Evolutionary conservation across 2,888 invertebrate genomes (phyloP), one percentile per base, ranked within the genome.

Genomic region (Tiliacea citrago): DNA sequence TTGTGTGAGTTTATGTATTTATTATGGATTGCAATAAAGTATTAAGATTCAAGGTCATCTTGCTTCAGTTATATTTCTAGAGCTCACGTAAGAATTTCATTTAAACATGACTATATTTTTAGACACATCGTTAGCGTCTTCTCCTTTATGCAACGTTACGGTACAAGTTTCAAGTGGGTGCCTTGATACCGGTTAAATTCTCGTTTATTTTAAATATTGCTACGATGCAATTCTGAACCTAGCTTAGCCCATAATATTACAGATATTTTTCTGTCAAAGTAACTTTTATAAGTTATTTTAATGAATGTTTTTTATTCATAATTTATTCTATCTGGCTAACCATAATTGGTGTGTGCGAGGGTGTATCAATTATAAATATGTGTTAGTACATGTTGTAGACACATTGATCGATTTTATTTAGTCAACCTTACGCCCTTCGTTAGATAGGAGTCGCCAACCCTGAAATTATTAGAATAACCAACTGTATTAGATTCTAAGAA

Each of bases 381-480:
- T 75, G 39, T 49, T 55, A 16, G n/a, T 78, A 67, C 9, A 42
- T 24, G 53, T 18, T 58, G 47, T 62, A 77, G 63, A 69, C 70
- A 78, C 5, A 35, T 2, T 39, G 9, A 79, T 79, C 70, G 79
- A 79, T 79, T 83, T 65, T 83, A 29, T 60, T 21, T 35, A 16
- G 58, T 70, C 35, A 55, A 42, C 61, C 39, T 39, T 47, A 42
- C 16, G 83, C 10, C 83, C 79, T 77, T 51, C 45, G 21, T 16
- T n/a, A 66, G 42, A 49, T 18, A 55, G 39, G 62, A 47, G 57
- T 68, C n/a, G 1, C 29, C 4, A 51, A 57, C 68, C 49, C 39
- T 81, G 13, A 18, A 49, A 12, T 7, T n/a, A 51, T 62, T 45
- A 51, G 9, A 51, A 60, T 53, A 49, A 45, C 29, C n/a, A 16